Base-by-base conservation (phyloP, 2,888 invertebrate species). In the Epinotia brunnichana region DNA sequence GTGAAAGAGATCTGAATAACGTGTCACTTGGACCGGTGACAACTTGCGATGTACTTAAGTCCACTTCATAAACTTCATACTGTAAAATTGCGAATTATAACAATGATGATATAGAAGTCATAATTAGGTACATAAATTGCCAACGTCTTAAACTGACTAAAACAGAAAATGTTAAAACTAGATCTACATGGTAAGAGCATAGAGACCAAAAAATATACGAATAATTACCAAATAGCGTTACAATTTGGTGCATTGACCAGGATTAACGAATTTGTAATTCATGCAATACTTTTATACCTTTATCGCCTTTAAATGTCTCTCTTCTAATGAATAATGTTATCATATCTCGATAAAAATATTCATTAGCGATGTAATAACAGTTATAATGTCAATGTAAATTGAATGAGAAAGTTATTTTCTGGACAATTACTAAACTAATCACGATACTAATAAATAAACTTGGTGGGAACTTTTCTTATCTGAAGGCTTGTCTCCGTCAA, bases 1-100 rank as follows among this genome's bases (percentile, higher is more conserved):
- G 79, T 77, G 77, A 81, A 79, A 80, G 82, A 83, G 83, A 82
- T 82, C 82, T 79, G 76, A 75, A 76, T 73, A 74, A 77, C 72
- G 78, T 76, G 82, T 82, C 83, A 84, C 85, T 85, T 83, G 83
- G 85, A 86, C 86, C 81, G 76, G 80, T 73, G 63, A 62, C 73
- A 68, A 69, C 66, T 70, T 70, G 73, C 41, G 62, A 48, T 61
- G 69, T 66, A 73, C 63, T 75, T 74, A 74, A 74, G 2, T 29
- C 54, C 54, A 15, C 21, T 56, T 21, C 24, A 21, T 54, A 54
- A 56, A 3, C 44, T 44, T 15, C 13, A 48, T 48, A 48, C n/a
- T 7, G n/a, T 7, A 48, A n/a, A 48, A n/a, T n/a, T n/a, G 48
- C 48, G 48, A 48, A 48, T 48, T 48, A 44, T 44, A 44, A 44